phyloP scores from a whole-genome alignment of 2,113 vertebrate species.

The Sylvietta virens region DNA sequence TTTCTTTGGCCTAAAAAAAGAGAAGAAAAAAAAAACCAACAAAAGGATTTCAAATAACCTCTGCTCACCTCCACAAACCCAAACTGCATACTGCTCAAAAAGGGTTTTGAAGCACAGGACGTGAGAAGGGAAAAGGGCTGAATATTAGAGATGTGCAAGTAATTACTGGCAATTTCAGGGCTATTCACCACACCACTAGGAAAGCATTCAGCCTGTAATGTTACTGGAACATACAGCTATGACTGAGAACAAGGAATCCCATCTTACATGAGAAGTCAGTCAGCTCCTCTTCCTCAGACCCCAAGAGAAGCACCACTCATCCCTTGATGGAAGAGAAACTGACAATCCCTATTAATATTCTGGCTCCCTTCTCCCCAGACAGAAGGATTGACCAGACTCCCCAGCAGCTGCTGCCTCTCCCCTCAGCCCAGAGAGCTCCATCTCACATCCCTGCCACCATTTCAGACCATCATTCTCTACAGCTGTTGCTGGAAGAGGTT shows the following conservation, averaged over 20 bases:
- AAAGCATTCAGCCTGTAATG: not conserved
- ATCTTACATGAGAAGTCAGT: not conserved
- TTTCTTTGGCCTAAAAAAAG: conserved; percentile 66
- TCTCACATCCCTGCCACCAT: not conserved
- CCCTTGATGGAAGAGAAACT: not conserved
- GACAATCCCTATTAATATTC: not conserved
- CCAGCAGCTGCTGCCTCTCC: not conserved
- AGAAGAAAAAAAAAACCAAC: not conserved
- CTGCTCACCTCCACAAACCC: conserved; percentile 52
- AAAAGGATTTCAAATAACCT: not conserved
- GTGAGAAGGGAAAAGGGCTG: not conserved
- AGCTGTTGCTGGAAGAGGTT: not conserved
- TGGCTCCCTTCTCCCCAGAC: not conserved
- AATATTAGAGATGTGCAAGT: not conserved
- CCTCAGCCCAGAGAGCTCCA: not conserved
- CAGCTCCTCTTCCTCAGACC: not conserved
- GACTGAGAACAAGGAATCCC: not conserved
- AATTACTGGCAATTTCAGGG: conserved; percentile 13
- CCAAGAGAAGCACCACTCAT: not conserved
- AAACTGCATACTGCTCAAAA: conserved; percentile 32
- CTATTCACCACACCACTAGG: conserved; percentile 3
- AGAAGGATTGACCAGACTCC: not conserved
- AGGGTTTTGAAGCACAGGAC: conserved; percentile 6
- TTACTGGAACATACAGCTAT: not conserved
- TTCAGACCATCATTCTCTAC: not conserved